Percentiles rank a stretch among this genome's conserved stretches.
These are phyloP conservation scores for Aphrophora alni DNA, from an alignment of 2,888 invertebrate genomes.

Conservation along the genomic window DNA sequence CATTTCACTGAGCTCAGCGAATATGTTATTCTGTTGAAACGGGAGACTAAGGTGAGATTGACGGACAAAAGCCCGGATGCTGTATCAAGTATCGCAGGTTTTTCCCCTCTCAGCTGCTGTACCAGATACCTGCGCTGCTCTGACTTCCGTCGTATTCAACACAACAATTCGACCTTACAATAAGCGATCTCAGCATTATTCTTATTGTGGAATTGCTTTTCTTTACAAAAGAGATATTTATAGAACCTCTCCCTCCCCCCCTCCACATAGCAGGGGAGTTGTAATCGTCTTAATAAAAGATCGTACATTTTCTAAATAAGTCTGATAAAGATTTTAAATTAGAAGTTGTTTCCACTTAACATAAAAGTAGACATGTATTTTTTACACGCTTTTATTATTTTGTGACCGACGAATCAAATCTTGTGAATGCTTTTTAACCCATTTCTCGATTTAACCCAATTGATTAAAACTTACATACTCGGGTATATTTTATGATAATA, in stretches of 20 bases:
- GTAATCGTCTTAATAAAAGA: neutral
- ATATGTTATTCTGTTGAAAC: neutral
- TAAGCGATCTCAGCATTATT: neutral
- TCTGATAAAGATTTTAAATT: neutral
- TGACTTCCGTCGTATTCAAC: neutral
- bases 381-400: too few species aligned
- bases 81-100: neutral
- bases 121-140: neutral
- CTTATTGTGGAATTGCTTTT: neutral
- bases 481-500: too few species aligned
- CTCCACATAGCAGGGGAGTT: neutral
- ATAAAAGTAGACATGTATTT: too few species aligned
- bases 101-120: neutral
- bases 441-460: too few species aligned
- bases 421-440: too few species aligned
- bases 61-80: neutral
- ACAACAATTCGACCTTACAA: too few species aligned
- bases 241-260: neutral
- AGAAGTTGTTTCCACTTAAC: too few species aligned
- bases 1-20: neutral
- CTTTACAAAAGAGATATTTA: neutral
- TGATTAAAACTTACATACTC: too few species aligned
- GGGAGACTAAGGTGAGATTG: neutral
- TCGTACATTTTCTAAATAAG: neutral
- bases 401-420: too few species aligned